Percentiles rank a stretch among this genome's conserved stretches.
phyloP scores from a whole-genome alignment of 2,888 invertebrate species.

The Phalera bucephala region DNA sequence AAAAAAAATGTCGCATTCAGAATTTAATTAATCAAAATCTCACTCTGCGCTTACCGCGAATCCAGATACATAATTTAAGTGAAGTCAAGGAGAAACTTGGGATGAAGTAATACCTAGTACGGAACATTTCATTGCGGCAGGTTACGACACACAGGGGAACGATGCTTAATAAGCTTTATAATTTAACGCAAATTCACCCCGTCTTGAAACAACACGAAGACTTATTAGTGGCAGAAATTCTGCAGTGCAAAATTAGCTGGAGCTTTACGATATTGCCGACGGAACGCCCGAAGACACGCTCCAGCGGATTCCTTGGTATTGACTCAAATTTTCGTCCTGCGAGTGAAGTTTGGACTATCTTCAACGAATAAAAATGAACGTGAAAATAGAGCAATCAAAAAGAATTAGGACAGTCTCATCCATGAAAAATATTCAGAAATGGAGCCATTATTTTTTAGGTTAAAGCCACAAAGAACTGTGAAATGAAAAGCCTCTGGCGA shows the following conservation, averaged over 20 bases:
- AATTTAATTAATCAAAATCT: conserved; percentile 54
- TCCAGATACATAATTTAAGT: conserved; percentile 50
- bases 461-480: conserved; percentile 7
- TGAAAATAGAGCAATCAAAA: not conserved
- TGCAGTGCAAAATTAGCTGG: conserved; percentile 45
- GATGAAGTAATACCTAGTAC: conserved; percentile 34
- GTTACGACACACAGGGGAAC: conserved; percentile 72
- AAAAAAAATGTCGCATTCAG: conserved; percentile 31
- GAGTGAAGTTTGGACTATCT: conserved; percentile 3
- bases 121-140: conserved; percentile 62
- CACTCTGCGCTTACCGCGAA: conserved; percentile 28
- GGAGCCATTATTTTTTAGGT: too few species aligned
- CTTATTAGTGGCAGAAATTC: conserved; percentile 58
- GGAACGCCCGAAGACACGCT: conserved; percentile 14
- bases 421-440: conserved; percentile 1
- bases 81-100: conserved; percentile 42
- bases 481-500: conserved; percentile 4
- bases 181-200: conserved; percentile 67
- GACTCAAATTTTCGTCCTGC: conserved; percentile 4
- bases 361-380: conserved; percentile 1
- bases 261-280: conserved; percentile 36
- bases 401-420: conserved; percentile 2
- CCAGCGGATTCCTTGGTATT: conserved; percentile 11
- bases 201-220: conserved; percentile 47
- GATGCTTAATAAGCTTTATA: conserved; percentile 77